These are phyloP conservation scores for Uloborus plumipes DNA, from an alignment of 2,888 invertebrate genomes.

Conservation along the genomic window DNA sequence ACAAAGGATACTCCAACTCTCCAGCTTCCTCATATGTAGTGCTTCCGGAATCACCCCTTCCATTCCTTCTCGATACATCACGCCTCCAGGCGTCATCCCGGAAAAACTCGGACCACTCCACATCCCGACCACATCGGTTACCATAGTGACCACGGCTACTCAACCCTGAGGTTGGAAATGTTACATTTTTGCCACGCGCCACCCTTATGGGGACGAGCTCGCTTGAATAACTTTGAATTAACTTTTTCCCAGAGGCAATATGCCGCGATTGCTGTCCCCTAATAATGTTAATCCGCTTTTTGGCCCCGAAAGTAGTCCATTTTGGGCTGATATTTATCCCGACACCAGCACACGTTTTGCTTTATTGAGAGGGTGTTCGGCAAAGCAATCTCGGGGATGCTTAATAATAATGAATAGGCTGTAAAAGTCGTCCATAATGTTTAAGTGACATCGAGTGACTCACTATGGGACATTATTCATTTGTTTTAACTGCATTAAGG, in stretches of 20 bases:
- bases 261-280: constrained; percentile 30
- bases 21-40: too few species aligned
- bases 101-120: constrained; percentile 18
- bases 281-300: constrained; percentile 56
- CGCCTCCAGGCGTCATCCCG: constrained; percentile 8
- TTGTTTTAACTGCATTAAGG: too few species aligned
- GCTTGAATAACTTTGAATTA: constrained; percentile 61
- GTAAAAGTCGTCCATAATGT: too few species aligned
- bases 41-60: constrained; percentile 11
- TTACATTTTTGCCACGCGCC: constrained; percentile 56
- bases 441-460: too few species aligned
- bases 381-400: not conserved
- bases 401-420: too few species aligned
- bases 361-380: constrained; percentile 1
- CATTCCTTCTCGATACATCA: not conserved
- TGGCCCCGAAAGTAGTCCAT: constrained; percentile 18
- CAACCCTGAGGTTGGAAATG: constrained; percentile 30
- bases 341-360: constrained; percentile 18
- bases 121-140: constrained; percentile 18
- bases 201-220: constrained; percentile 17
- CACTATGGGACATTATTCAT: too few species aligned
- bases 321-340: constrained; percentile 40
- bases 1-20: too few species aligned
- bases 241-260: constrained; percentile 48
- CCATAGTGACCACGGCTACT: constrained; percentile 16